Percentiles rank a stretch among this genome's conserved stretches.
phyloP scores from a whole-genome alignment of 2,113 vertebrate species.

The Xenotilapia caudafasciata region DNA sequence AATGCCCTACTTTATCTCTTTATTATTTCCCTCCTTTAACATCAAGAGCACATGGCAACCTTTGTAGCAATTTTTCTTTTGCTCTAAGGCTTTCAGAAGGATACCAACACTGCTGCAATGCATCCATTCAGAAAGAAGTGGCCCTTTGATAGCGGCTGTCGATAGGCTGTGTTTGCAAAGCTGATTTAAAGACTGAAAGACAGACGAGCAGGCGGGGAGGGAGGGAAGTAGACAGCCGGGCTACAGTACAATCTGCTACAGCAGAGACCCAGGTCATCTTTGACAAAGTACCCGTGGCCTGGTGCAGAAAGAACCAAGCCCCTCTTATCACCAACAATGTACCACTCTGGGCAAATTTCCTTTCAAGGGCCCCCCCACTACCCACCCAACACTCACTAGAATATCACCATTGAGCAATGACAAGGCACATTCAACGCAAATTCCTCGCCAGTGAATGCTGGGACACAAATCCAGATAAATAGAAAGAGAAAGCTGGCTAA shows the following conservation, averaged over 20 bases:
- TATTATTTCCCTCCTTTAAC: conserved; percentile 5
- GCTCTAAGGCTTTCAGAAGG: conserved; percentile 25
- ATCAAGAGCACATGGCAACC: conserved; percentile 30
- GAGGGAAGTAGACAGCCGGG: background rate
- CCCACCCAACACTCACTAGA: conserved; percentile 29
- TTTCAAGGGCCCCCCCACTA: conserved; percentile 41
- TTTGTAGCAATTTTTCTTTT: conserved; percentile 4
- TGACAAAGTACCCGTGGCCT: conserved; percentile 43
- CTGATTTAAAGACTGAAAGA: conserved; percentile 31
- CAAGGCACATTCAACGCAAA: conserved; percentile 53
- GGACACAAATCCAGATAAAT: conserved; percentile 57
- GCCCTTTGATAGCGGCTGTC: conserved; percentile 51
- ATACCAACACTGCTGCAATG: conserved; percentile 3
- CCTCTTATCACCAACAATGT: conserved; percentile 67
- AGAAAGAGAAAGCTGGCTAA: conserved; percentile 46
- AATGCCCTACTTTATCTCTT: background rate
- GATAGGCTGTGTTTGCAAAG: conserved; percentile 61
- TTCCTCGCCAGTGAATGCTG: conserved; percentile 47
- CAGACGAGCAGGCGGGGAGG: conserved; percentile 6
- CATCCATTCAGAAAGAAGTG: conserved; percentile 34
- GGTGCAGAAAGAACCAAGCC: conserved; percentile 36
- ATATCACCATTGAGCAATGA: conserved; percentile 54
- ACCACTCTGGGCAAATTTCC: conserved; percentile 49
- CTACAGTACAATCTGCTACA: conserved; percentile 14
- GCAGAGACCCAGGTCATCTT: conserved; percentile 51